Evolutionary conservation across 2,888 invertebrate genomes (phyloP).

Genomic region (Patella pellucida): DNA sequence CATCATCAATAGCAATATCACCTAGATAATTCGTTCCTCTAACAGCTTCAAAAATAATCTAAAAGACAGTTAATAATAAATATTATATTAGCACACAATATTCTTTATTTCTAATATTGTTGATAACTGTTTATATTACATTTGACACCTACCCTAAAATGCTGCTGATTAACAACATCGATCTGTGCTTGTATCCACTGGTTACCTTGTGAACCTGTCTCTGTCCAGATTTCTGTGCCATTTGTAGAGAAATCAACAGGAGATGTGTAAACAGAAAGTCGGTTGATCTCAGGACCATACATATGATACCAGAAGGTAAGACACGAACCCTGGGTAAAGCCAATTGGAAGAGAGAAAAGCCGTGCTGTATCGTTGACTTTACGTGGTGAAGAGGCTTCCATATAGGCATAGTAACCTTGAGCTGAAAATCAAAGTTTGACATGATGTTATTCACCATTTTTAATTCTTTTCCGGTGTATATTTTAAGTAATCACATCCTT

Average conservation of each 20-base stretch:
- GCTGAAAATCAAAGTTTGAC: constrained; percentile 33
- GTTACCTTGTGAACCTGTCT: constrained; percentile 52
- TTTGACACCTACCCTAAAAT: constrained; percentile 31
- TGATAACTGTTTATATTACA: no score
- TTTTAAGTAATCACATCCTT: no score
- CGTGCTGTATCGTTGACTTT: constrained; percentile 55
- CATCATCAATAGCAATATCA: constrained; percentile 63
- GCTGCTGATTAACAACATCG: constrained; percentile 24
- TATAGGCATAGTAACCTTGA: constrained; percentile 69
- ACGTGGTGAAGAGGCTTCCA: constrained; percentile 56
- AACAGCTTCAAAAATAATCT: constrained; percentile 46
- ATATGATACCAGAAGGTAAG: constrained; percentile 65
- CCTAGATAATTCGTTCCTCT: constrained; percentile 54
- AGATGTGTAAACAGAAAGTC: constrained; percentile 56
- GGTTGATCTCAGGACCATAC: constrained; percentile 62
- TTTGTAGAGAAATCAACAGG: constrained; percentile 20
- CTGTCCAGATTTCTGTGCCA: constrained; percentile 49
- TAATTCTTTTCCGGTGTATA: no score
- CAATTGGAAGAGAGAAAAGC: constrained; percentile 44
- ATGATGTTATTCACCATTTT: no score
- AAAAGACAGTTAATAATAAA: not conserved
- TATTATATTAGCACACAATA: not conserved
- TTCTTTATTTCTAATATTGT: not conserved
- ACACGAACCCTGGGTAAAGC: constrained; percentile 43
- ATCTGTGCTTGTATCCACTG: constrained; percentile 55